These are phyloP conservation scores for Phylloscopus trochilus DNA, from an alignment of 2,113 vertebrate species.

Conservation along the genomic window DNA sequence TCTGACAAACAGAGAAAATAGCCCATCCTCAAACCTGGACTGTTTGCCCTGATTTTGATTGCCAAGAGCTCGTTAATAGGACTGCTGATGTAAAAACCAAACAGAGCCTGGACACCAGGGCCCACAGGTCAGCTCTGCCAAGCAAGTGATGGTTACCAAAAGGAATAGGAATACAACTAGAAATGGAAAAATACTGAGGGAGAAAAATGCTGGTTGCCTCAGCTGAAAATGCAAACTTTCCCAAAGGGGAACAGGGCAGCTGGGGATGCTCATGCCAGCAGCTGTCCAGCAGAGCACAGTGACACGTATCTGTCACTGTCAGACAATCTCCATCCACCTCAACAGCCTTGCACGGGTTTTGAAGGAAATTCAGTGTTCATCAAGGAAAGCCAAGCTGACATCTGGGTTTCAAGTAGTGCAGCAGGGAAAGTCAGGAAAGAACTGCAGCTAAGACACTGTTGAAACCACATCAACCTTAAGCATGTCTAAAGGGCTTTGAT, in stretches of 20 bases:
- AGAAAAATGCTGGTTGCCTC: background rate
- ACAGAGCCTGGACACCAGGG: background rate
- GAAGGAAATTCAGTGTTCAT: background rate
- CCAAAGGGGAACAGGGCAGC: background rate
- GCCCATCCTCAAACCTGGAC: background rate
- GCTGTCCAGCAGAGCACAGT: background rate
- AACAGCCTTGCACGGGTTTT: background rate
- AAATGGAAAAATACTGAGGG: background rate
- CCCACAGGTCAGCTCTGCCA: background rate
- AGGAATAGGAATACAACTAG: background rate
- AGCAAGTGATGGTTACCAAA: background rate
- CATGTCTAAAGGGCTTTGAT: background rate
- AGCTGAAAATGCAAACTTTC: background rate
- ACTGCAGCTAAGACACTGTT: background rate
- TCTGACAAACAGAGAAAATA: background rate
- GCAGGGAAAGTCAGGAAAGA: background rate
- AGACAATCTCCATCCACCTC: background rate
- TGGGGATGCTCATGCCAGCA: fast-evolving
- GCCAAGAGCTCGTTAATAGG: background rate
- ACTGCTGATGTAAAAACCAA: background rate
- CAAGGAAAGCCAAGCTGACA: background rate
- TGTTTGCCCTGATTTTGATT: background rate
- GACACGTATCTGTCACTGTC: background rate
- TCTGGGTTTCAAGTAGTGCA: background rate
- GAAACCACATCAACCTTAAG: background rate